Evolutionary conservation across 2,797 vertebrate genomes (phyloP).

Genomic region (Naso thynnoides): DNA sequence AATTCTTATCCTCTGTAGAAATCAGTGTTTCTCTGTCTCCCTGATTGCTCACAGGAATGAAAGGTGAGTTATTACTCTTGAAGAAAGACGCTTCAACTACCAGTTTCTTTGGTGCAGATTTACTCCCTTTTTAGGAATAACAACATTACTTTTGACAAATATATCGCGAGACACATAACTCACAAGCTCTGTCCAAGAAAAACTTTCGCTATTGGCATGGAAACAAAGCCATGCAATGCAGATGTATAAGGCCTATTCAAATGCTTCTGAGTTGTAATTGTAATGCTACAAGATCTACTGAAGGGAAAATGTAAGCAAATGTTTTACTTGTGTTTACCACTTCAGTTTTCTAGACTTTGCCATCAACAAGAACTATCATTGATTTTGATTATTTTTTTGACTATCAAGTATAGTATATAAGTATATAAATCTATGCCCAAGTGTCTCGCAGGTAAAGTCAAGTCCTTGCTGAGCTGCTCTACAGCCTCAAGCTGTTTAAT

Average conservation of each 20-base stretch:
- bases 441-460: not conserved
- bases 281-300: not conserved
- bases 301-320: not conserved
- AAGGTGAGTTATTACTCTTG: slow-evolving; percentile 12
- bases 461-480: slow-evolving; percentile 29
- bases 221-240: slow-evolving; percentile 4
- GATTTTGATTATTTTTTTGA: not conserved
- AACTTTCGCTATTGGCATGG: not conserved
- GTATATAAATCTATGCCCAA: slow-evolving; percentile 3
- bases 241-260: not conserved
- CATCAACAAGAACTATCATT: not conserved
- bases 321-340: not conserved
- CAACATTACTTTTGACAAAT: slow-evolving; percentile 29
- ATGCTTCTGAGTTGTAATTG: not conserved
- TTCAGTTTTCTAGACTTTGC: not conserved
- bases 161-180: slow-evolving; percentile 7
- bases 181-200: slow-evolving; percentile 2
- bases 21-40: not conserved
- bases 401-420: not conserved
- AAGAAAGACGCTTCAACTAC: not conserved
- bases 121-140: slow-evolving; percentile 14
- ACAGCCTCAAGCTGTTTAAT: slow-evolving; percentile 58
- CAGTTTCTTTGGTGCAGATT: slow-evolving; percentile 20
- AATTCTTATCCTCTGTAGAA: not conserved
- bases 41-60: slow-evolving; percentile 2